phyloP scores from a whole-genome alignment of 2,113 vertebrate genomes.

The Poeciliopsis occidentalis region DNA sequence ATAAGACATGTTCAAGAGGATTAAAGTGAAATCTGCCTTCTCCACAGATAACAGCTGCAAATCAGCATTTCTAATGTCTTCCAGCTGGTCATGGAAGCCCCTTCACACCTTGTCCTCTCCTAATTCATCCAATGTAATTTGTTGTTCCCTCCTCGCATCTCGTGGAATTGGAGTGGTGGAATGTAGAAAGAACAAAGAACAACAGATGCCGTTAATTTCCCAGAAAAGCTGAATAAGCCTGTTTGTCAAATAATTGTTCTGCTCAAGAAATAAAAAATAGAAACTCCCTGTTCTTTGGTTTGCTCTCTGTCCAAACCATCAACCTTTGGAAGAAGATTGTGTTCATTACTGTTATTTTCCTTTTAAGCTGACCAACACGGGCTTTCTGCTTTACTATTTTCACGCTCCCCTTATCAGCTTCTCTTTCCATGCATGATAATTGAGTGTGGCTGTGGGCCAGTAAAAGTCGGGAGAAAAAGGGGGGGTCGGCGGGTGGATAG shows the following conservation, averaged over 20 bases:
- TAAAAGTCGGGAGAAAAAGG: conserved; percentile 55
- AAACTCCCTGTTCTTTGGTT: conserved; percentile 55
- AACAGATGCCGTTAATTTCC: neutral
- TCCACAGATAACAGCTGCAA: conserved; percentile 38
- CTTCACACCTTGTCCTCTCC: conserved; percentile 52
- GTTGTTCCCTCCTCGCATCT: conserved; percentile 24
- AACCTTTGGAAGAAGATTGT: conserved; percentile 62
- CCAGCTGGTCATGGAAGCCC: conserved; percentile 51
- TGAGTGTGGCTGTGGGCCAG: conserved; percentile 76
- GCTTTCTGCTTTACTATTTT: conserved; percentile 61
- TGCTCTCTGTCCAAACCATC: conserved; percentile 62
- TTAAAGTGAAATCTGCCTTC: conserved; percentile 42
- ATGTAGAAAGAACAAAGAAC: neutral
- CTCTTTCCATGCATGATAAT: conserved; percentile 79
- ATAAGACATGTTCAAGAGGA: conserved; percentile 55
- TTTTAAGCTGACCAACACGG: conserved; percentile 64
- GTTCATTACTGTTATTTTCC: conserved; percentile 73
- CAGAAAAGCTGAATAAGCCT: conserved; percentile 2
- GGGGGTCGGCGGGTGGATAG: conserved; percentile 32
- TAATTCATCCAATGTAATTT: conserved; percentile 42
- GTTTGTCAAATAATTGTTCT: conserved; percentile 35
- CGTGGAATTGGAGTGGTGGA: conserved; percentile 12
- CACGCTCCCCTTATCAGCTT: conserved; percentile 77
- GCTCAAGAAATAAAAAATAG: conserved; percentile 57
- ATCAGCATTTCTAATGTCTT: conserved; percentile 45